phyloP scores from a whole-genome alignment of 2,797 vertebrate genomes.

The Phaenicophaeus curvirostris region DNA sequence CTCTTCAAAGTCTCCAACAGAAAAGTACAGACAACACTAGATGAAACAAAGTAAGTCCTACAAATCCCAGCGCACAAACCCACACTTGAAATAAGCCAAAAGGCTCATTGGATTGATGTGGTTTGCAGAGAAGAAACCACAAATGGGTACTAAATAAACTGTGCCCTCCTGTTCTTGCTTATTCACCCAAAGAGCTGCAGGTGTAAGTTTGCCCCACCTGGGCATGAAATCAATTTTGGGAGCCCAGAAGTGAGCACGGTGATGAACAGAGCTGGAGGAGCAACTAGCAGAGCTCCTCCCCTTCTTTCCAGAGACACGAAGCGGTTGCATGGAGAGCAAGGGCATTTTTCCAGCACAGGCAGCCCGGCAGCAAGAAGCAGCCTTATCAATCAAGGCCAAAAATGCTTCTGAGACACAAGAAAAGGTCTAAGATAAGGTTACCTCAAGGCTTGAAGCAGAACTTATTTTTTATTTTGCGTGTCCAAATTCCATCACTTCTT shows the following conservation, averaged over 20 bases:
- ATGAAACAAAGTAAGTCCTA: not conserved
- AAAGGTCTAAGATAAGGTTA: not conserved
- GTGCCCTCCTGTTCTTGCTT: not conserved
- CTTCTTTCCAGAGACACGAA: not conserved
- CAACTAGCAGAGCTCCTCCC: not conserved
- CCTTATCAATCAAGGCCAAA: not conserved
- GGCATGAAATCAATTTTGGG: not conserved
- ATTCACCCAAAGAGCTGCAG: not conserved
- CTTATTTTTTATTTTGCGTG: not conserved
- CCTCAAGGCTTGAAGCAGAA: not conserved
- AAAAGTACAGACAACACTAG: not conserved
- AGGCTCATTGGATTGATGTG: not conserved
- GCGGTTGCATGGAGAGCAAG: not conserved
- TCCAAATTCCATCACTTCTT: constrained; percentile 73
- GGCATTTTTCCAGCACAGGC: not conserved
- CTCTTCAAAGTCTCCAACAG: not conserved
- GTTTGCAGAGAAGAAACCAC: not conserved
- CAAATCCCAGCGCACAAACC: not conserved
- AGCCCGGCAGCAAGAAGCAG: not conserved
- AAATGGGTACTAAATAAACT: not conserved
- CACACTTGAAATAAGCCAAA: not conserved
- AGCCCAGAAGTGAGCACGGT: not conserved
- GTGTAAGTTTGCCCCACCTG: not conserved
- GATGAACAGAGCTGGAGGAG: not conserved
- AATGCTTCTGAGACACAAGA: not conserved